These are phyloP conservation scores for Aphyosemion australe DNA, from an alignment of 2,113 vertebrate genomes.

Conservation along the genomic window DNA sequence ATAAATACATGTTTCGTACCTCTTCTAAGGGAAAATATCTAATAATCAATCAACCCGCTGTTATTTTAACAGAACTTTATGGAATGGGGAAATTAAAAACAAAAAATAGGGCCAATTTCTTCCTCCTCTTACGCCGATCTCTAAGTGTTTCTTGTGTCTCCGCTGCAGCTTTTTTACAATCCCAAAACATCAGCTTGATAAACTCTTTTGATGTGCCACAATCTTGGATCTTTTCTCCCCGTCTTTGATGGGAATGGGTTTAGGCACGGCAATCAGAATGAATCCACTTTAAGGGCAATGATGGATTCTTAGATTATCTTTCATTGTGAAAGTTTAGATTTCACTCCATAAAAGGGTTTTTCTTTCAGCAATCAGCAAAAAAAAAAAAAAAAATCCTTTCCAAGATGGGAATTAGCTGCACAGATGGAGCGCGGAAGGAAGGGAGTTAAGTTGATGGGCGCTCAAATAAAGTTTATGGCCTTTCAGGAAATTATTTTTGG, in stretches of 20 bases:
- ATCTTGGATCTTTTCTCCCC: slow-evolving; percentile 62
- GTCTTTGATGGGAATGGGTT: slow-evolving; percentile 69
- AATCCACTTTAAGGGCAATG: slow-evolving; percentile 65
- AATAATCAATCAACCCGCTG: not conserved
- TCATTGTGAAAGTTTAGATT: slow-evolving; percentile 53
- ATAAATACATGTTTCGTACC: not conserved
- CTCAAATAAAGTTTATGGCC: slow-evolving; percentile 20
- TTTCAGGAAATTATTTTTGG: slow-evolving; percentile 26
- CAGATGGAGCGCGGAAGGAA: slow-evolving; percentile 25
- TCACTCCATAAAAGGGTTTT: slow-evolving; percentile 50
- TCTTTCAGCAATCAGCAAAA: slow-evolving; percentile 52
- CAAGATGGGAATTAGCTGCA: slow-evolving; percentile 41
- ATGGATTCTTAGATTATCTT: slow-evolving; percentile 74
- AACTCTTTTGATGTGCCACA: slow-evolving; percentile 74
- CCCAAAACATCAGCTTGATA: slow-evolving; percentile 59
- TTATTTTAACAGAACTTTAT: not conserved
- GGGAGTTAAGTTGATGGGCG: slow-evolving; percentile 27
- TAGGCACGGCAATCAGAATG: slow-evolving; percentile 74
- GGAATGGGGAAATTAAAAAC: not conserved
- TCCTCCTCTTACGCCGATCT: not conserved
- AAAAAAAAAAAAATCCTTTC: slow-evolving; percentile 14
- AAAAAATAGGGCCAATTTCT: not conserved
- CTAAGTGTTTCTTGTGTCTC: slow-evolving; percentile 16
- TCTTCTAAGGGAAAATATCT: not conserved
- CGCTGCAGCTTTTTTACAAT: slow-evolving; percentile 58